Conservation (phyloP, 2,113 vertebrate species). For the Triplophysa siluroides region DNA sequence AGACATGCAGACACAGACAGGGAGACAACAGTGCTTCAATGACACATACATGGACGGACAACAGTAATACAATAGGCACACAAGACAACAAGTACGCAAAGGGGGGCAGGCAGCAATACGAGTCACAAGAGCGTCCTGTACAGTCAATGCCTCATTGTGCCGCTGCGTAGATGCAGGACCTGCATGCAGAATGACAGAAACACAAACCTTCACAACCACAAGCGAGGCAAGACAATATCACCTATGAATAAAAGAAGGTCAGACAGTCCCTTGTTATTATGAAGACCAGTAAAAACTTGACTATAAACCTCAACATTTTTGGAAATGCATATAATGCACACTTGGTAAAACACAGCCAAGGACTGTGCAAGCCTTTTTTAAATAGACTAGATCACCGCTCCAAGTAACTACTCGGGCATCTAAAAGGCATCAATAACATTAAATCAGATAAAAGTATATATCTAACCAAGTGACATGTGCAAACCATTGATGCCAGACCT, state of each 20-base stretch:
- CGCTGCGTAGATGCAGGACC: not conserved
- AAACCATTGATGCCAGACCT: no score
- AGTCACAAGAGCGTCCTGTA: constrained; percentile 54
- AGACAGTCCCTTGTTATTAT: not conserved
- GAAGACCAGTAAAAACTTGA: no score
- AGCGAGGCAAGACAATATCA: not conserved
- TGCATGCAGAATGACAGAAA: constrained; percentile 21
- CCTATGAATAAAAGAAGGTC: not conserved
- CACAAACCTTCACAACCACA: not conserved
- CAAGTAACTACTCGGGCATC: no score
- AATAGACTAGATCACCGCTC: no score
- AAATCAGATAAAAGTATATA: no score
- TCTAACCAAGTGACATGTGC: no score
- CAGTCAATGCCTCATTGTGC: constrained; percentile 52
- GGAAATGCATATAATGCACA: no score
- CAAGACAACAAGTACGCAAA: constrained; percentile 33
- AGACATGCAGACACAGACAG: not conserved
- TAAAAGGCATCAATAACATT: no score
- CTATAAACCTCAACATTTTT: no score
- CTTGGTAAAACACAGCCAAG: no score
- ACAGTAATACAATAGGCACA: not conserved
- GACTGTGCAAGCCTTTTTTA: no score
- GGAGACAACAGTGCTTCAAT: constrained; percentile 12
- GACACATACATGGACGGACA: constrained; percentile 35
- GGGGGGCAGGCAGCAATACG: constrained; percentile 10